Conservation (phyloP, 2,888 invertebrate genomes). For the Caenorhabditis sp. region DNA sequence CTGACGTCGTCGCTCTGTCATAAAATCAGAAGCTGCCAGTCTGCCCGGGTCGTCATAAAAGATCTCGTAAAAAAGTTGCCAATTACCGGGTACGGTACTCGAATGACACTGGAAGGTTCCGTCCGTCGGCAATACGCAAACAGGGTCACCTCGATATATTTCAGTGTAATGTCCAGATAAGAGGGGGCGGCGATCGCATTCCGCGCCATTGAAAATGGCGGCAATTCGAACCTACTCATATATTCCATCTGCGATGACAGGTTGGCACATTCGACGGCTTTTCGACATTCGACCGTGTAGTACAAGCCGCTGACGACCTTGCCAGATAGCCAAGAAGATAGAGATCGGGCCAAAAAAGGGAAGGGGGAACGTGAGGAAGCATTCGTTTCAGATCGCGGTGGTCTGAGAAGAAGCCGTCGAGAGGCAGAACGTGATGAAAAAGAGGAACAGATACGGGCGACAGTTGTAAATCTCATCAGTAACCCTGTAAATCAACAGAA, state of each 20-base stretch:
- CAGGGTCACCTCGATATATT: constrained; percentile 35
- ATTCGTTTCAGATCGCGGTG: constrained; percentile 41
- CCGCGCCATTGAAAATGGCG: constrained; percentile 43
- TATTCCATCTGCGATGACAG: constrained; percentile 37
- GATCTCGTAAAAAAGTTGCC: constrained; percentile 42
- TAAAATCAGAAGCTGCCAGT: constrained; percentile 53
- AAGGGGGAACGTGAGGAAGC: constrained; percentile 9
- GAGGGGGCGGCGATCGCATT: constrained; percentile 24
- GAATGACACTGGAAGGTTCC: constrained; percentile 28
- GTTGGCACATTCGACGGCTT: constrained; percentile 40
- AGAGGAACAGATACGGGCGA: not conserved
- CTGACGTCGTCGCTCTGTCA: constrained; percentile 33
- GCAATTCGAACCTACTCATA: constrained; percentile 17
- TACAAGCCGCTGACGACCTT: constrained; percentile 38
- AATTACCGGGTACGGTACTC: constrained; percentile 16
- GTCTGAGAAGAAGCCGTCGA: not conserved
- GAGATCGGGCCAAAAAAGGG: constrained; percentile 5
- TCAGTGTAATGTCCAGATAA: constrained; percentile 50
- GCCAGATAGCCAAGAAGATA: constrained; percentile 9
- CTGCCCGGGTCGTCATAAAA: constrained; percentile 39
- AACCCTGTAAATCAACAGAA: constrained; percentile 51
- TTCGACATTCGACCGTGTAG: constrained; percentile 37
- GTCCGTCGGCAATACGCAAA: constrained; percentile 8
- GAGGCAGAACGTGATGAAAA: too few species aligned
- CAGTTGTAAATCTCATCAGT: constrained; percentile 36